Evolutionary conservation across 1,140 invertebrate species (phyloP), one percentile per base, ranked within the genome.

Genomic region (Drosophila leontia): DNA sequence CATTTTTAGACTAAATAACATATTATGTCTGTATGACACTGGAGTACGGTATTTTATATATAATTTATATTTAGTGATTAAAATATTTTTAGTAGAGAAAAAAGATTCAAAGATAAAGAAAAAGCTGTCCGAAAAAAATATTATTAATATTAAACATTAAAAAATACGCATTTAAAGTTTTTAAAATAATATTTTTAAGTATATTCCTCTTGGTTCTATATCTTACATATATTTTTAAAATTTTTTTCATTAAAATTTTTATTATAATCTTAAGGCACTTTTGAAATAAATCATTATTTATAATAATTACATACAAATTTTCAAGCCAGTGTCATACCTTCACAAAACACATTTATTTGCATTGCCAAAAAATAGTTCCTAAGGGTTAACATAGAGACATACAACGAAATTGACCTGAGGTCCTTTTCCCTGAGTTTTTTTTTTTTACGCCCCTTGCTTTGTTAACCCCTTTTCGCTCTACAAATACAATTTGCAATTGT

Each of bases 391-490:
- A 26, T 7, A 13, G 32, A 39, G 48, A 34, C 34, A 37, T 12
- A 15, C 8, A 7, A 7, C 12, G n/a, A 39, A 23, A 32, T 32
- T 65, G 39, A 37, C 61, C 67, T 69, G 23, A 68, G 67, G 47
- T 44, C 23, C 37, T 55, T 76, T 57, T 51, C 13, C 63, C 67
- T 47, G 39, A 13, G 34, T 34, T 37, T 64, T 64, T 53, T 64
- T 58, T 58, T 48, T n/a, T 23, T 3, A n/a, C 37, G 11, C 11
- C 23, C n/a, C 51, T 19, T 15, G 8, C 34, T 75, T 79, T 85
- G 83, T 88, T 85, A 90, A 88, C 85, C 85, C 85, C 85, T 90
- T 88, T 72, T 67, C 80, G 68, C 67, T 79, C 71, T 63, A 58
- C 51, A 76, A 76, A 75, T 50, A 76, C 69, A 82, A 86, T 82